Evolutionary conservation across 2,113 vertebrate species (phyloP).

Genomic region (Strix aluco): DNA sequence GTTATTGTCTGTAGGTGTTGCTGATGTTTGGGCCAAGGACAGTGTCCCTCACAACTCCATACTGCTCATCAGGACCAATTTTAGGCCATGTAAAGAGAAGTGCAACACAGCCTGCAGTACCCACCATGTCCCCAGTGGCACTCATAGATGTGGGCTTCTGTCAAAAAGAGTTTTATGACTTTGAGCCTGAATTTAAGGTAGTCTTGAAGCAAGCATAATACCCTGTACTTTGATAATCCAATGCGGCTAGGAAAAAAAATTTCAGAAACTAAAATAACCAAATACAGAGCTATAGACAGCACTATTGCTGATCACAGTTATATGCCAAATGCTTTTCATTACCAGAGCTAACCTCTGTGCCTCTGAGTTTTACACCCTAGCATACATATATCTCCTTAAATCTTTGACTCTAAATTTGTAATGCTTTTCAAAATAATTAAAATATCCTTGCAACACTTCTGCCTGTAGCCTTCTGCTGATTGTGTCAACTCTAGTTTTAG

Average conservation of each 20-base stretch:
- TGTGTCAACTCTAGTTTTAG: background rate
- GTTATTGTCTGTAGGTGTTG: background rate
- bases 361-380: background rate
- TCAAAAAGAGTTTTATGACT: background rate
- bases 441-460: background rate
- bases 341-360: background rate
- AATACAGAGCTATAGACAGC: background rate
- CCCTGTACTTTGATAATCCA: background rate
- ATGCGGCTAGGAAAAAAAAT: background rate
- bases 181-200: background rate
- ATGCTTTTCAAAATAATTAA: background rate
- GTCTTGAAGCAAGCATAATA: background rate
- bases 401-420: background rate
- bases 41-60: background rate
- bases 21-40: background rate
- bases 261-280: background rate
- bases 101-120: background rate
- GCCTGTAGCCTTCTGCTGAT: background rate
- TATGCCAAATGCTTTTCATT: background rate
- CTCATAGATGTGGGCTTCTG: background rate
- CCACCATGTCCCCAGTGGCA: too few relatives aligned
- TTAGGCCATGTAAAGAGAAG: background rate
- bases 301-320: background rate
- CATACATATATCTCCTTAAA: background rate
- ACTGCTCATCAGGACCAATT: background rate